Percentiles rank a stretch among this genome's conserved stretches.
Conservation (phyloP, 1,140 invertebrate species). For the Habropoda laboriosa region DNA sequence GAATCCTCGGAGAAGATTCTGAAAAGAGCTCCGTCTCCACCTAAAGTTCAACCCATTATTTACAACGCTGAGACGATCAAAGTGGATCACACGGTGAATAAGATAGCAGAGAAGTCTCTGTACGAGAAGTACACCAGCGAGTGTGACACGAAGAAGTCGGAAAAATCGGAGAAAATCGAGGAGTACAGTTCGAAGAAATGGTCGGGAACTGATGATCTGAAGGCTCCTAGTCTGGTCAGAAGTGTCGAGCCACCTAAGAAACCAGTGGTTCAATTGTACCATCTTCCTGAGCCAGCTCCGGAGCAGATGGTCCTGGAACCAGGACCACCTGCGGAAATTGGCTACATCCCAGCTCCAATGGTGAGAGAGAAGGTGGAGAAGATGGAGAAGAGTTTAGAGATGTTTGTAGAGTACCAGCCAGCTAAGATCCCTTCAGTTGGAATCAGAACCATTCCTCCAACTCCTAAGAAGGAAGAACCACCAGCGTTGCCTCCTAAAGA, state of each 20-base stretch:
- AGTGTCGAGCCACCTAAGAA: slow-evolving; percentile 72
- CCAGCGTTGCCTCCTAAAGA: slow-evolving; percentile 80
- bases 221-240: slow-evolving; percentile 82
- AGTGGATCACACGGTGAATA: slow-evolving; percentile 79
- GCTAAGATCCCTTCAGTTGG: slow-evolving; percentile 81
- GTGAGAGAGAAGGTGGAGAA: slow-evolving; percentile 82
- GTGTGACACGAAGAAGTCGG: slow-evolving; percentile 72
- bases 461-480: slow-evolving; percentile 70
- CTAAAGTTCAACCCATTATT: slow-evolving; percentile 72
- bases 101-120: slow-evolving; percentile 73
- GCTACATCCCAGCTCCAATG: slow-evolving; percentile 81
- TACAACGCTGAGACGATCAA: slow-evolving; percentile 81
- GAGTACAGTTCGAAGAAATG: slow-evolving; percentile 78
- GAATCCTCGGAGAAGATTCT: slow-evolving; percentile 67
- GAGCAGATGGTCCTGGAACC: slow-evolving; percentile 80
- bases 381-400: slow-evolving; percentile 83
- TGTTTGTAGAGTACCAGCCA: slow-evolving; percentile 82
- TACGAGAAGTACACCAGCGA: slow-evolving; percentile 75
- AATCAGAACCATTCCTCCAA: slow-evolving; percentile 81
- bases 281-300: slow-evolving; percentile 44
- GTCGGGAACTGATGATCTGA: slow-evolving; percentile 80
- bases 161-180: slow-evolving; percentile 76
- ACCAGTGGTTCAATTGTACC: slow-evolving; percentile 66
- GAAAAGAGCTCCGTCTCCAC: slow-evolving; percentile 59
- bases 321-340: slow-evolving; percentile 86